Base-by-base conservation (phyloP, 2,113 vertebrate species). In the Hemicordylus capensis region DNA sequence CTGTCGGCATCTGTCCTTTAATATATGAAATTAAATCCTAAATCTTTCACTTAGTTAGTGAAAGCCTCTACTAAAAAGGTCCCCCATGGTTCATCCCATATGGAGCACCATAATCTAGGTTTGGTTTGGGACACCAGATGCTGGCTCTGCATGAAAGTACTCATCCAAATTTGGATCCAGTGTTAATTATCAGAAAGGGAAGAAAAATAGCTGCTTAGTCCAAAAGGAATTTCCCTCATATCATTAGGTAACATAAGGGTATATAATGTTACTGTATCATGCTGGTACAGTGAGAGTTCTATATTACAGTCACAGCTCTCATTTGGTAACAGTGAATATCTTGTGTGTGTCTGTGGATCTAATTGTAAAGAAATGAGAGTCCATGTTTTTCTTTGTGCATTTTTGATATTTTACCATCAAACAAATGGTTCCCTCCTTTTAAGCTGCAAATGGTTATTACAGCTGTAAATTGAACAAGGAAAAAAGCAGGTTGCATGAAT, bases 1-100 rank as follows among this genome's bases (percentile, higher is more conserved):
- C 81, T 93, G 44, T 70, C 69, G 88, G 82, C 51, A 90, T 90
- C 84, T 90, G 88, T 93, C 89, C 91, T 95, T 95, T 90, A 88
- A 96, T 94, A 96, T 94, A 92, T 78, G 86, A 95, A 95, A 94
- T 94, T 93, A 96, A 96, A 93, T 93, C 90, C 91, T 92, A 87
- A 92, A 87, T 91, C 91, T 95, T 94, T 93, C 94, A 94, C 94
- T 95, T 93, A 91, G 86, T 89, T 94, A 93, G 87, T 85, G 84
- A 95, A 94, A 95, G 94, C 91, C 83, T 95, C 87, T 85, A 84
- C 88, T 94, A 93, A 92, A 94, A 93, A 81, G 80, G 85, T 94
- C 90, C 86, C 88, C 90, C 31, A 7, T 87, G 89, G 87, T 44
- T 94, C 90, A 84, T 89, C 89, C 90, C 92, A 94, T 93, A 91